Base-by-base conservation (phyloP, 1,140 invertebrate genomes). In the Babylonia areolata region DNA sequence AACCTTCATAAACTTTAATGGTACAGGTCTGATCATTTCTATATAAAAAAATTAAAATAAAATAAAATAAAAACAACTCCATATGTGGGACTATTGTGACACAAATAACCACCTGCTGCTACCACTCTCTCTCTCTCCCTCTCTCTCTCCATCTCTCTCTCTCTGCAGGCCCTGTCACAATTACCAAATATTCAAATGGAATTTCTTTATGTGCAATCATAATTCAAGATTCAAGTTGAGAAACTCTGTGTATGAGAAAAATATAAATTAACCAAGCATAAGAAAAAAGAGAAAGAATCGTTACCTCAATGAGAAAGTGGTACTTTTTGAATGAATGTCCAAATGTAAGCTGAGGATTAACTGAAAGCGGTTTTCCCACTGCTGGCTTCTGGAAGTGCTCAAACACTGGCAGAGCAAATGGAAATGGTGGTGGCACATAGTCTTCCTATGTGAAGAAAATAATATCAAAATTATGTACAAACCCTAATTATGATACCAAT, bases 291-390 rank as follows among this genome's bases (percentile, higher is more conserved):
- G 15, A 81, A 3, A 9, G 20, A 71, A 28, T 2, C 69, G 20
- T 71, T 86, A 90, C 90, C 87, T 91, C 90, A 20, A 94, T 85
- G n/a, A 89, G 75, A 84, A 92, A 93, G 86, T 91, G 88, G 37
- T 87, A 84, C 40, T 90, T 86, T 77, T 89, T 91, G 11, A 90
- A 87, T 42, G 84, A 73, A 73, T 90, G 88, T 37, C 90, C 90
- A 90, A 92, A 92, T 28, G 71, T 58, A 39, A 88, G 79, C 42
- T 81, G 31, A 17, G 54, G 51, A 3, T 81, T 31, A n/a, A n/a
- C 6, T 1, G 51, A 31, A 58, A 77, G 88, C 15, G 80, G 46
- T 51, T 31, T 75, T 64, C 46, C 51, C 31, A 71, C 78, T 75
- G 40, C 88, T 0, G 58, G 23, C 11, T 17, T 83, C 39, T 84